Evolutionary conservation across 2,113 vertebrate genomes (phyloP).

Genomic region (Protomyctophum bolini): DNA sequence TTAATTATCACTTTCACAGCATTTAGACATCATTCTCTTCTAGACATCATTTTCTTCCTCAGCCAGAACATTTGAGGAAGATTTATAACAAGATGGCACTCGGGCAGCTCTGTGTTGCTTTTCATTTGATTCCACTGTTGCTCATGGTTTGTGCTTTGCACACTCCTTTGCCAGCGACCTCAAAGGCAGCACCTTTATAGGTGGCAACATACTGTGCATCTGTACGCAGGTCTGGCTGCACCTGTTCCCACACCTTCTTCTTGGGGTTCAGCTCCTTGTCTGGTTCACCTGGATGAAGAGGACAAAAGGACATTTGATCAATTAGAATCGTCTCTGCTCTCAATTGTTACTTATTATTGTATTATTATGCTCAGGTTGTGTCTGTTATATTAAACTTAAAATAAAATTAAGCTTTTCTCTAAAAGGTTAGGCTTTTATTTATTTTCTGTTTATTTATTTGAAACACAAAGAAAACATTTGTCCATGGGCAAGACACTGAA

Average conservation of each 20-base stretch:
- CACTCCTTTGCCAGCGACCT: conserved; percentile 91
- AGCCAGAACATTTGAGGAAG: conserved; percentile 12
- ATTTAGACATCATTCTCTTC: conserved; percentile 44
- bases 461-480: conserved; percentile 37
- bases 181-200: conserved; percentile 91
- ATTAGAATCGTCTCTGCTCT: background rate
- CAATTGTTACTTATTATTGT: background rate
- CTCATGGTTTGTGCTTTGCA: conserved; percentile 92
- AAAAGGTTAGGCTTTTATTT: no score
- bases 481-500: no score
- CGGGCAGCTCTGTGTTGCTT: conserved; percentile 50
- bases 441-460: conserved; percentile 28
- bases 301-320: conserved; percentile 5
- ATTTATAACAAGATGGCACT: conserved; percentile 33
- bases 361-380: no score
- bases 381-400: background rate
- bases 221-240: conserved; percentile 92
- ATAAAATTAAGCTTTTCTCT: background rate
- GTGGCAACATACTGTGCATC: conserved; percentile 88
- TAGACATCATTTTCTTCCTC: conserved; percentile 20
- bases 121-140: conserved; percentile 93
- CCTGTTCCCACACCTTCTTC: conserved; percentile 97
- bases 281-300: conserved; percentile 84
- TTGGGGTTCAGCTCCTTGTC: conserved; percentile 98
- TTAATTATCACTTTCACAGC: conserved; percentile 69